A percentile compares a stretch with the other conserved stretches of the same genome.
Evolutionary conservation across 1,140 invertebrate species (phyloP).

Genomic region (Nephila pilipes): DNA sequence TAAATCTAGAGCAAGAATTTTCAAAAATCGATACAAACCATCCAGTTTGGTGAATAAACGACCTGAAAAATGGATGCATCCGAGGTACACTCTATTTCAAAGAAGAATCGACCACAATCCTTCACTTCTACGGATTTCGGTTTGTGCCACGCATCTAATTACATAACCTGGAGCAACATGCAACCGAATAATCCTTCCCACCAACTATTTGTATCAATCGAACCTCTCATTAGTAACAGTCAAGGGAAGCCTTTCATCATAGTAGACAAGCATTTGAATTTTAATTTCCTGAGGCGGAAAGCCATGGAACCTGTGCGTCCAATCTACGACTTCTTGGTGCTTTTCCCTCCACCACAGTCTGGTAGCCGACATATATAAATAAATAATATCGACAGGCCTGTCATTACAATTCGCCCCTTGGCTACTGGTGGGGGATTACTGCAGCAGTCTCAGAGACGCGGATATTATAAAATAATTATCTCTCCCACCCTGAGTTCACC

Average conservation of each 20-base stretch:
- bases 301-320: background rate
- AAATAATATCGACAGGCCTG: constrained; percentile 53
- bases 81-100: background rate
- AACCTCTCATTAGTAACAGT: constrained; percentile 21
- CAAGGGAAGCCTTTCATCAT: background rate
- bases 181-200: constrained; percentile 17
- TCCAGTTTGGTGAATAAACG: background rate
- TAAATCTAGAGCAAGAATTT: too few species aligned
- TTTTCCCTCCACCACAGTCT: constrained; percentile 4
- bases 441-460: background rate
- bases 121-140: background rate
- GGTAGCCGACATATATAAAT: constrained; percentile 58
- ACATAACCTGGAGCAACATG: constrained; percentile 6
- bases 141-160: background rate
- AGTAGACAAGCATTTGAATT: constrained; percentile 45
- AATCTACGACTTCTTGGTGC: background rate
- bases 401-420: constrained; percentile 42
- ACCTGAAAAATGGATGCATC: background rate
- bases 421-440: background rate
- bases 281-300: constrained; percentile 15
- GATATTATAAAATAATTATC: constrained; percentile 65
- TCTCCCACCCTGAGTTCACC: background rate
- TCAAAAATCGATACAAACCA: background rate
- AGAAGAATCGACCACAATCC: constrained; percentile 1
- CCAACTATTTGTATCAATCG: background rate